These are phyloP conservation scores for Dolichallabes microphthalmus DNA, from an alignment of 2,113 vertebrate genomes.

Conservation along the genomic window DNA sequence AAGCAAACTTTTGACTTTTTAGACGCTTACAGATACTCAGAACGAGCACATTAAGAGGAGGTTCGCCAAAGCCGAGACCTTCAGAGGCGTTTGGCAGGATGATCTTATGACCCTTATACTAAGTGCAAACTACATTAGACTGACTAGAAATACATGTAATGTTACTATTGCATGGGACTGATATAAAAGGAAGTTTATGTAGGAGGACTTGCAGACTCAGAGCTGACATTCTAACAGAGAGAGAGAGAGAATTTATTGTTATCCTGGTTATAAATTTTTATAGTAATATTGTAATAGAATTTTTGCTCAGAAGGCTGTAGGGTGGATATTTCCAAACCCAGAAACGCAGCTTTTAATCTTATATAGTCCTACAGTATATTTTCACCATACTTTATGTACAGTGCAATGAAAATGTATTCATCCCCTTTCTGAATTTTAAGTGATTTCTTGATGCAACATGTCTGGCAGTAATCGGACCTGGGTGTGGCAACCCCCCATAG, in stretches of 20 bases:
- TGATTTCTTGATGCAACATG: too few species aligned
- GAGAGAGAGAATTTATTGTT: background rate
- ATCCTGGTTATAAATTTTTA: background rate
- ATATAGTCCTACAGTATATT: background rate
- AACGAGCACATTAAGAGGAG: background rate
- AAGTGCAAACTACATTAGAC: background rate
- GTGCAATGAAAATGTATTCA: too few species aligned
- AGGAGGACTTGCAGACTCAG: slow-evolving; percentile 6
- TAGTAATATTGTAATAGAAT: background rate
- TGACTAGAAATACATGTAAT: background rate
- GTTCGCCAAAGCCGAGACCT: background rate
- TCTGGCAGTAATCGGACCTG: too few species aligned
- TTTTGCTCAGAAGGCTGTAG: background rate
- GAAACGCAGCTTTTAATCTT: background rate
- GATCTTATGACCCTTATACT: slow-evolving; percentile 12
- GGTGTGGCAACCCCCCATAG: too few species aligned
- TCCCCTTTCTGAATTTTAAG: too few species aligned
- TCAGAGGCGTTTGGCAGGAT: background rate
- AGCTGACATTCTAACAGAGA: background rate
- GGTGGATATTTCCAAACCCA: background rate
- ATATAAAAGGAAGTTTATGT: slow-evolving; percentile 5
- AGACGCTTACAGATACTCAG: slow-evolving; percentile 4
- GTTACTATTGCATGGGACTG: background rate
- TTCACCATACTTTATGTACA: background rate
- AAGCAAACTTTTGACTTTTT: slow-evolving; percentile 17